Evolutionary conservation across 2,797 vertebrate genomes (phyloP), one percentile per base, ranked within the genome.

Genomic region (Podargus strigoides): DNA sequence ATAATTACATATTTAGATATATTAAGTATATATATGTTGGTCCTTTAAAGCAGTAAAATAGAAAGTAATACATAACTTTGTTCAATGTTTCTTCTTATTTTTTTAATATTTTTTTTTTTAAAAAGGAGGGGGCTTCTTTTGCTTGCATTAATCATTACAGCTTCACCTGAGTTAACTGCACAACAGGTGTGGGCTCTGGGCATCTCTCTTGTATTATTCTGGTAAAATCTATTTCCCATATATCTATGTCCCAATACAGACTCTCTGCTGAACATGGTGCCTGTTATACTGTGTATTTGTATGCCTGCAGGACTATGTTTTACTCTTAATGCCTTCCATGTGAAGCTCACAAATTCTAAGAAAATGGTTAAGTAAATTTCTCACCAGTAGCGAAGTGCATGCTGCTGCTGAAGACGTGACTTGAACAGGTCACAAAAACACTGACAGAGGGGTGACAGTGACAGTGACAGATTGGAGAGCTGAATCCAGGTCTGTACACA

Each of bases 11-110:
- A 73, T 55, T 17, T 46, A 66, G 37, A 46, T 17, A 34, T 21
- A 55, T 26, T 47, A 83, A 56, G 36, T 41, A 55, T 5, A 32
- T 0, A 44, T 3, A 34, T 0, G 0, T 32, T 32, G 23, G 16
- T 41, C 10, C 34, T 44, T 67, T 34, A 63, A 87, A 69, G 18
- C 7, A 89, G 14, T 34, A 87, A 79, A 80, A 69, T 9, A 7
- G 52, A 46, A 82, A 79, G 36, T 5, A 92, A 69, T 9, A 32
- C 6, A 58, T 12, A 72, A 34, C 8, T 26, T 41, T 36, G 12
- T 39, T 85, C 7, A 62, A 6, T 3, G 3, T 8, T 11, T 72
- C 30, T 39, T 37, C 39, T 52, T 59, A n/a, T n/a, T n/a, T n/a
- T n/a, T n/a, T n/a, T n/a, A n/a, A n/a, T n/a, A n/a, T n/a, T n/a